Base-by-base conservation (phyloP, 2,888 invertebrate species). In the Steinernema carpocapsae region DNA sequence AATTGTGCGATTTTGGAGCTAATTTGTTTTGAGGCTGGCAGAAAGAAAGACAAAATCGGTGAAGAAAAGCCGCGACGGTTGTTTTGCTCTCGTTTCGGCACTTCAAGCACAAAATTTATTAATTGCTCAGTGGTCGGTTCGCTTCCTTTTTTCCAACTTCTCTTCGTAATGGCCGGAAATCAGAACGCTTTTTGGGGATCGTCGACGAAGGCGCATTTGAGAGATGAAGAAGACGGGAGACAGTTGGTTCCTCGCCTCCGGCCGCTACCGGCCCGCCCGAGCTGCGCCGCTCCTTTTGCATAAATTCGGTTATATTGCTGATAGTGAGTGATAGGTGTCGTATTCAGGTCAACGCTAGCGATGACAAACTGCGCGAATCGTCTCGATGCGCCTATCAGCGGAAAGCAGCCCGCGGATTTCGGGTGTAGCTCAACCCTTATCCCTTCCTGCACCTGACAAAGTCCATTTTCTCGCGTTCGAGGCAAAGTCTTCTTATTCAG, bases 351-450 rank as follows among this genome's bases (percentile, higher is more conserved):
- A 64, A 29, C 48, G 4, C 17, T 48, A 14, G 48, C 52, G 64
- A 64, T 64, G 64, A 64, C 32, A 14, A 64, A 64, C 29, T 64
- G 64, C 64, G 37, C 64, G 64, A 37, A 64, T 32, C 12, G 26
- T 64, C 10, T 17, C 64, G 64, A 64, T 64, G 29, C 64, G 64
- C 64, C 64, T 64, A 29, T 64, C 64, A 64, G 64, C 64, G 32
- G 14, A 6, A 32, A 64, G 29, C 64, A 64, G 29, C 32, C 32
- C 48, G n/a, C 64, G 64, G 12, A 64, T 64, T 64, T 29, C 64
- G 29, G 26, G 29, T 26, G 29, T 64, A 64, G 64, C 64, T 10
- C 37, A 32, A 64, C 64, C 32, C 64, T 64, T 64, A 64, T 29
- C 64, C 22, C 48, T 14, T 7, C 64, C 32, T 64, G 64, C 37